A percentile compares a stretch with the other conserved stretches of the same genome.
Conservation (phyloP, 2,888 invertebrate genomes). For the Cyclophora albipunctata region DNA sequence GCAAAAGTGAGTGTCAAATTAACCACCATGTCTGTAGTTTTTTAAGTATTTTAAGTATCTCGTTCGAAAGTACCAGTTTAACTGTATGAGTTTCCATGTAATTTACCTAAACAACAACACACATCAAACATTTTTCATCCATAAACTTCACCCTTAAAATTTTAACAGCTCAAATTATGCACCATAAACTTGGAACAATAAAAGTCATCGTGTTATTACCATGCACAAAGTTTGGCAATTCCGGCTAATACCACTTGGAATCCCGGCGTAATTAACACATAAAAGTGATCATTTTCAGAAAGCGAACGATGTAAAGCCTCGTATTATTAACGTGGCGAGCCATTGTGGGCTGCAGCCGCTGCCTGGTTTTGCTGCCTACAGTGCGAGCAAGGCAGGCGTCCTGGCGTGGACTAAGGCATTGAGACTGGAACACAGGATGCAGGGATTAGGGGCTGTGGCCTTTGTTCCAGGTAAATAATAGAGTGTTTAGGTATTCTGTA, state of each 20-base stretch:
- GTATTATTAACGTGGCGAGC: constrained; percentile 88
- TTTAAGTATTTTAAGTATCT: background rate
- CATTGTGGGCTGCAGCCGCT: constrained; percentile 85
- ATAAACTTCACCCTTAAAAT: too few species aligned
- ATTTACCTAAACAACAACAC: background rate
- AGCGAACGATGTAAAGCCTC: constrained; percentile 46
- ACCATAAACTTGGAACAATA: too few species aligned
- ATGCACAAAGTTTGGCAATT: too few species aligned
- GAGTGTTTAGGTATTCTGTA: background rate
- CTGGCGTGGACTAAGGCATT: constrained; percentile 83
- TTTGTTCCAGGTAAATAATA: constrained; percentile 81
- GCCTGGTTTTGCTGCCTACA: constrained; percentile 85
- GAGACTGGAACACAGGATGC: constrained; percentile 81
- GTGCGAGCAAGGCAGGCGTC: constrained; percentile 87
- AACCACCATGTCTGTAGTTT: background rate
- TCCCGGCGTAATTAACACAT: too few species aligned
- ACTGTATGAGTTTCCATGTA: background rate
- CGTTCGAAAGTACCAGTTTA: too few species aligned
- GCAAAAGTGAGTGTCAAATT: constrained; percentile 24
- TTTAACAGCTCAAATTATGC: too few species aligned
- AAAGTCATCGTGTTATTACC: too few species aligned
- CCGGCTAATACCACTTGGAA: too few species aligned
- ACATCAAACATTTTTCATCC: too few species aligned
- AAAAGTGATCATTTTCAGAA: constrained; percentile 21
- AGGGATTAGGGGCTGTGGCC: constrained; percentile 81